phyloP scores from a whole-genome alignment of 2,113 vertebrate species.

The Dascyllus trimaculatus region DNA sequence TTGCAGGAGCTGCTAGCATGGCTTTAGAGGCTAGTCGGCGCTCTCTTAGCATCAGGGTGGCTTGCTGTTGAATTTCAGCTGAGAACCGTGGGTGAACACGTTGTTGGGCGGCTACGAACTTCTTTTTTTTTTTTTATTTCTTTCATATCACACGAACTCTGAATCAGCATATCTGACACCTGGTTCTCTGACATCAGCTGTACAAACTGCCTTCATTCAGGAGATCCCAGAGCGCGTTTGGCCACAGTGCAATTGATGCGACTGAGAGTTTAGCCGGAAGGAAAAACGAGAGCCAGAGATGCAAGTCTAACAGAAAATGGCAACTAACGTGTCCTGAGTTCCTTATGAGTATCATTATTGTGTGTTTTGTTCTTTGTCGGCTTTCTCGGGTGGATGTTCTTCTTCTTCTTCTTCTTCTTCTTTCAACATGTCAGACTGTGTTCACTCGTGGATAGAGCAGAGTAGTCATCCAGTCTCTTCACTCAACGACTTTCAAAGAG shows the following conservation, averaged over 20 bases:
- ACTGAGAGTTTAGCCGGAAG: background rate
- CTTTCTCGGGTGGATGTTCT: slow-evolving; percentile 27
- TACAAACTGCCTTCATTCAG: slow-evolving; percentile 66
- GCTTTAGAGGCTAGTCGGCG: no score
- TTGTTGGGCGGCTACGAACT: background rate
- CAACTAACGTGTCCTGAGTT: slow-evolving; percentile 8
- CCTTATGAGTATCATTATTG: slow-evolving; percentile 13
- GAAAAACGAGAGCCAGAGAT: slow-evolving; percentile 40
- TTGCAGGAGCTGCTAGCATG: no score
- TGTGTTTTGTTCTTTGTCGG: slow-evolving; percentile 22
- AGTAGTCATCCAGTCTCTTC: slow-evolving; percentile 31
- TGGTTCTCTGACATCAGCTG: slow-evolving; percentile 45
- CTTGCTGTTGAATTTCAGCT: no score
- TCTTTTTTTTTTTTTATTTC: no score
- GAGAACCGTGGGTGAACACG: background rate
- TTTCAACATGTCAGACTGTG: background rate
- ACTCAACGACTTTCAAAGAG: slow-evolving; percentile 36
- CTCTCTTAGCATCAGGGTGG: no score
- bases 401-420: background rate
- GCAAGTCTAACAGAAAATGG: slow-evolving; percentile 35
- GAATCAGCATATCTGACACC: slow-evolving; percentile 52
- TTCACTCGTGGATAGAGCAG: slow-evolving; percentile 30
- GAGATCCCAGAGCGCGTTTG: slow-evolving; percentile 22
- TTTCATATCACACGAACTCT: slow-evolving; percentile 51
- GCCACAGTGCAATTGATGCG: slow-evolving; percentile 3